These are phyloP conservation scores for Indicator maculatus DNA, from an alignment of 2,113 vertebrate species.

Conservation along the genomic window DNA sequence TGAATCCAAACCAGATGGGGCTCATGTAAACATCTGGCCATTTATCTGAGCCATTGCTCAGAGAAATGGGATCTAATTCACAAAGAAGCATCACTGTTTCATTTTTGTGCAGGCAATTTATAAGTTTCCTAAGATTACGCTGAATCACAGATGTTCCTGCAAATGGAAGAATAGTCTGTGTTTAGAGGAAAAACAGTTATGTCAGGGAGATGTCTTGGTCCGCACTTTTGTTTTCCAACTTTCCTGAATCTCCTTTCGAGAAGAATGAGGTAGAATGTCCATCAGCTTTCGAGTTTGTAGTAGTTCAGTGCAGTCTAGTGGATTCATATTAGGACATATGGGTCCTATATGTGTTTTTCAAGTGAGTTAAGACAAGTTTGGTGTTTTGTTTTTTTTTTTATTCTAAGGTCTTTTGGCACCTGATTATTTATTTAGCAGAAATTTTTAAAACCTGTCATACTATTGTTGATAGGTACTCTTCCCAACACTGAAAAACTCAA, in stretches of 20 bases:
- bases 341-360: background rate
- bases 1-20: conserved; percentile 24
- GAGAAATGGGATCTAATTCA: conserved; percentile 30
- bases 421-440: background rate
- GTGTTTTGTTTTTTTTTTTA: background rate
- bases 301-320: background rate
- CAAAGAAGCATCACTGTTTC: background rate
- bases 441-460: background rate
- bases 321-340: background rate
- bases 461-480: background rate
- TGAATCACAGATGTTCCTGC: background rate
- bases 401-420: background rate
- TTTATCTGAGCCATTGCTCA: background rate
- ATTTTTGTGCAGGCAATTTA: background rate
- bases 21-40: conserved; percentile 26
- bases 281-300: background rate
- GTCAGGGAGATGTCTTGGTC: background rate
- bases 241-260: background rate
- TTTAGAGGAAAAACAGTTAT: background rate
- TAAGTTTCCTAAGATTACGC: background rate
- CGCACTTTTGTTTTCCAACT: background rate
- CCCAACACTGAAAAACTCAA: background rate
- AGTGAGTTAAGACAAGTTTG: background rate
- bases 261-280: background rate
- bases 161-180: background rate